Conservation (phyloP, 2,797 vertebrate genomes). For the Pteronotus mesoamericanus region DNA sequence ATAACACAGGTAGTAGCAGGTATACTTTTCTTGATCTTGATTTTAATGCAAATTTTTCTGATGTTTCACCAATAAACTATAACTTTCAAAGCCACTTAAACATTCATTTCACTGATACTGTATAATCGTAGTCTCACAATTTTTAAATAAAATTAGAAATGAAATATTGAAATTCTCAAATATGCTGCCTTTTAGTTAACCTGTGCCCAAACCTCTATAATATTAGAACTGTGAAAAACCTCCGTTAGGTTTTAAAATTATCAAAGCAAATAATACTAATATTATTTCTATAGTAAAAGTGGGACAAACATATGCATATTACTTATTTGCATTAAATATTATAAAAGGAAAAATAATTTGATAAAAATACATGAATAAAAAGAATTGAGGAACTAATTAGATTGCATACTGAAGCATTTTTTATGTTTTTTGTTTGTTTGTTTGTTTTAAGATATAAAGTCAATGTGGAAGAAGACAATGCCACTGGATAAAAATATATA, state of each 20-base stretch:
- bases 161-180: not conserved
- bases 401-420: not conserved
- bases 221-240: not conserved
- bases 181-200: not conserved
- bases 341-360: not conserved
- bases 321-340: not conserved
- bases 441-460: not conserved
- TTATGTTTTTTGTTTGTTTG: too few relatives aligned
- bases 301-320: not conserved
- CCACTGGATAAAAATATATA: not conserved
- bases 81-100: not conserved
- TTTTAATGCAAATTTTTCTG: constrained; percentile 2
- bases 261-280: not conserved
- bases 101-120: not conserved
- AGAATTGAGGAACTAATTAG: not conserved
- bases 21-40: not conserved
- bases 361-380: constrained; percentile 2
- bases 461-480: not conserved
- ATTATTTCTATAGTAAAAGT: not conserved
- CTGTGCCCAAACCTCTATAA: not conserved
- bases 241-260: not conserved
- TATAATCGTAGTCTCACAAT: not conserved
- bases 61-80: not conserved
- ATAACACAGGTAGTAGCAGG: not conserved
- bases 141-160: constrained; percentile 7